Evolutionary conservation across 2,888 invertebrate genomes (phyloP).

Genomic region (Neria commutata): DNA sequence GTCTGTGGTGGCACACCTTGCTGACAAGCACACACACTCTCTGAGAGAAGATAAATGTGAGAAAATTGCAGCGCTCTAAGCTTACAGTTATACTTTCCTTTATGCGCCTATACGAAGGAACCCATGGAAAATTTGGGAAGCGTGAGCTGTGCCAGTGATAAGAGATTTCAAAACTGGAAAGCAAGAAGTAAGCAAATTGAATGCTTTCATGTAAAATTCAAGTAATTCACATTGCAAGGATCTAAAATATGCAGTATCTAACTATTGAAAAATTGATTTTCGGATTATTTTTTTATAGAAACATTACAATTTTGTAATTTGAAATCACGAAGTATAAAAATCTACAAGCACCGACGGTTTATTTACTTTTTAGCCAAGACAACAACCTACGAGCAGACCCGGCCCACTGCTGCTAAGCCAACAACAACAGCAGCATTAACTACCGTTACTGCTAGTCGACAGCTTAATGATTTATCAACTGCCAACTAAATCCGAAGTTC

Average conservation of each 20-base stretch:
- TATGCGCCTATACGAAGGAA: no score
- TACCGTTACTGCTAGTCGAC: conserved; percentile 10
- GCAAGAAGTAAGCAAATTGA: no score
- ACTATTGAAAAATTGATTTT: not conserved
- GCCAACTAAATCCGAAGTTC: no score
- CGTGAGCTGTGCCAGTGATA: no score
- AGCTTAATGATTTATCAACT: not conserved
- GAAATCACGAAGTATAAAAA: not conserved
- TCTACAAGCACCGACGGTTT: not conserved
- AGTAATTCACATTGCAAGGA: no score
- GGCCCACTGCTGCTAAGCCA: conserved; percentile 20
- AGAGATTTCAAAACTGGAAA: no score
- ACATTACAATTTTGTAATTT: no score
- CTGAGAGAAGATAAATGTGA: conserved; percentile 51
- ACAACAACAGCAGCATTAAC: not conserved
- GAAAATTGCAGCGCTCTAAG: conserved; percentile 44
- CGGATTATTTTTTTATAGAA: no score
- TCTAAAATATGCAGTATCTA: not conserved
- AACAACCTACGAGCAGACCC: conserved; percentile 20
- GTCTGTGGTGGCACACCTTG: conserved; percentile 33
- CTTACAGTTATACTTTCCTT: conserved; percentile 24
- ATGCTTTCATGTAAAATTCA: no score
- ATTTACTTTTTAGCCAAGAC: conserved; percentile 19
- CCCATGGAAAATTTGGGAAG: no score
- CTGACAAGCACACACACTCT: conserved; percentile 53